phyloP scores from a whole-genome alignment of 2,888 invertebrate species.

The Reticulitermes lucifugus region DNA sequence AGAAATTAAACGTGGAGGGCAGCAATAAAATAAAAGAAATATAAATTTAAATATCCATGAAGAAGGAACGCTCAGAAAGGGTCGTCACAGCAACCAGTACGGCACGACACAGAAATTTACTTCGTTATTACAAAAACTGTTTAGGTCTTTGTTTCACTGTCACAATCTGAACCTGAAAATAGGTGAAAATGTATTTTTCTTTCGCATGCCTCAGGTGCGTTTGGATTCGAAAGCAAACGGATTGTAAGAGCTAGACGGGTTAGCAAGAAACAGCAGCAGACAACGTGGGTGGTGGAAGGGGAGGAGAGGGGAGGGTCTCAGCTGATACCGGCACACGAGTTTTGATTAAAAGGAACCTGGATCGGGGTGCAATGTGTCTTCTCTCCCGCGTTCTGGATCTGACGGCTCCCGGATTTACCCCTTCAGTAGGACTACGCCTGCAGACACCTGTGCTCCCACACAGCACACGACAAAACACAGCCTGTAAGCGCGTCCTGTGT shows the following conservation, averaged over 20 bases:
- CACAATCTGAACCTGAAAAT: constrained; percentile 22
- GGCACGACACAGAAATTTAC: too few relatives aligned
- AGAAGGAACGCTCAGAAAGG: too few relatives aligned
- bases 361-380: constrained; percentile 43
- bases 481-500: background rate
- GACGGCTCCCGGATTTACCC: constrained; percentile 43
- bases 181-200: constrained; percentile 9
- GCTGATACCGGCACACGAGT: constrained; percentile 42
- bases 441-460: background rate
- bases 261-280: constrained; percentile 14
- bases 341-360: constrained; percentile 41
- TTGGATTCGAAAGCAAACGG: constrained; percentile 38
- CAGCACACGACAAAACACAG: background rate
- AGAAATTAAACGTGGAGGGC: too few relatives aligned
- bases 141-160: background rate
- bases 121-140: background rate
- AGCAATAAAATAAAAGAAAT: too few relatives aligned
- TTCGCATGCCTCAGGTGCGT: constrained; percentile 35
- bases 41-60: too few relatives aligned
- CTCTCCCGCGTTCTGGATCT: constrained; percentile 29
- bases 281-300: background rate
- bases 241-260: constrained; percentile 32
- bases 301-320: constrained; percentile 10
- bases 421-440: constrained; percentile 11
- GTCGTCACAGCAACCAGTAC: too few relatives aligned